Evolutionary conservation across 2,888 invertebrate genomes (phyloP).

Genomic region (Dastarcus helophoroides): DNA sequence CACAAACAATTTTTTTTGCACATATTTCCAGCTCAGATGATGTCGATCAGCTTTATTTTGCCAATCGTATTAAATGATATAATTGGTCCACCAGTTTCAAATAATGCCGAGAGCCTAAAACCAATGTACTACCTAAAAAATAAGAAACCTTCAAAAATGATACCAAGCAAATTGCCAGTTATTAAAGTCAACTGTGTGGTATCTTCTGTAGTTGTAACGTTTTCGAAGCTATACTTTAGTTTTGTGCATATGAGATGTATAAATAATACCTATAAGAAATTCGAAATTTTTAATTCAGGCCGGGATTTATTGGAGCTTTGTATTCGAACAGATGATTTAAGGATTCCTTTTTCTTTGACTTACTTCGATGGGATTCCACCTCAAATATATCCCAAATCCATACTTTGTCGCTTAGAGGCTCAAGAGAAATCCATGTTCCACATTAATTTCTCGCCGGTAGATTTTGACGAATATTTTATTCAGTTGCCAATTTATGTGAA

Average conservation of each 20-base stretch:
- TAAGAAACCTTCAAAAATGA: background rate
- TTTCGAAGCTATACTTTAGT: too few relatives aligned
- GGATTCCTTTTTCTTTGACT: slow-evolving; percentile 23
- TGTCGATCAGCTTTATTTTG: slow-evolving; percentile 45
- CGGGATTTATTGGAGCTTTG: slow-evolving; percentile 17
- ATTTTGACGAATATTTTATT: slow-evolving; percentile 19
- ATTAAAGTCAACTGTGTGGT: slow-evolving; percentile 19
- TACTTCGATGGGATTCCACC: slow-evolving; percentile 19
- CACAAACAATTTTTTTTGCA: slow-evolving; percentile 30
- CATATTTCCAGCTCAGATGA: slow-evolving; percentile 34
- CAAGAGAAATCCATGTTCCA: slow-evolving; percentile 21
- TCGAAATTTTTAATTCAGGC: too few relatives aligned
- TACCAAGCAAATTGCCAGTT: slow-evolving; percentile 12
- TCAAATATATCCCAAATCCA: slow-evolving; percentile 10
- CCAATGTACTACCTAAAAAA: slow-evolving; percentile 11
- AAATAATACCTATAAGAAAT: too few relatives aligned
- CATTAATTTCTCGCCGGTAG: slow-evolving; percentile 23
- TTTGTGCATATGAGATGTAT: too few relatives aligned
- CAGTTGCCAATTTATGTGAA: slow-evolving; percentile 30
- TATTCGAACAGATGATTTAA: slow-evolving; percentile 24
- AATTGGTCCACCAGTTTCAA: slow-evolving; percentile 42
- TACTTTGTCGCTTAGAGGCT: slow-evolving; percentile 21
- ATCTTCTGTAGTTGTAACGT: too few relatives aligned
- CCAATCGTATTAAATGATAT: slow-evolving; percentile 48
- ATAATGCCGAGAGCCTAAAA: slow-evolving; percentile 15